Base-by-base conservation (phyloP, 2,888 invertebrate genomes). In the Muscina levida region DNA sequence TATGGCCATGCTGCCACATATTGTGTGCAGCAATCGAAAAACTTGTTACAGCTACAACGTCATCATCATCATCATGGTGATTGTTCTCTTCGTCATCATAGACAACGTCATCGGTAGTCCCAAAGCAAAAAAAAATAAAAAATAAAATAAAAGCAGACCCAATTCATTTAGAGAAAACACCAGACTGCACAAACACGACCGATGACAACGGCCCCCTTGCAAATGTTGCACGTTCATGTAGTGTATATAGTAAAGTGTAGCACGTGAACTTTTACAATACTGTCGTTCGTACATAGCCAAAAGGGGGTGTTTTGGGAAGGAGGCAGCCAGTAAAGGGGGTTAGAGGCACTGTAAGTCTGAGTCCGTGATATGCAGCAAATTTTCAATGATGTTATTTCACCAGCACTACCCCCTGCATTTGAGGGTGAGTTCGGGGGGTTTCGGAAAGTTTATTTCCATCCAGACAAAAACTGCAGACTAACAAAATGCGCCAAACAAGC, bases 251-350 rank as follows among this genome's bases (percentile, higher is more conserved):
- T 31, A 15, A 72, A 70, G 44, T 77, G 44, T 77, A 81, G 72
- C 80, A 81, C 80, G 80, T 81, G 80, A 81, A 75, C 77, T 81
- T 62, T 81, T 74, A 67, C 74, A 72, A 74, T 13, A 44, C 10
- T n/a, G 2, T 2, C 44, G 13, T 53, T 22, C 5, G 22, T 31
- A 31, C 31, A 31, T 31, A n/a, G n/a, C 31, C 31, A 31, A 13
- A 13, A 10, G 48, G 8, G 48, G 48, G 15, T 17, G 17, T 2
- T 48, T 15, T 19, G 48, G 48, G 1, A 8, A 3, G n/a, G 46
- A 17, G 39, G 46, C 56, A 26, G 17, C 19, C 13, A 53, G 39
- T 37, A n/a, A 37, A 37, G 3, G 17, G 37, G 44, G 22, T 4
- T 68, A 24, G 17, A 39, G 44, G 17, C 31, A 31, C n/a, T 31